Evolutionary conservation across 2,113 vertebrate genomes (phyloP).

Genomic region (Clarias gariepinus): DNA sequence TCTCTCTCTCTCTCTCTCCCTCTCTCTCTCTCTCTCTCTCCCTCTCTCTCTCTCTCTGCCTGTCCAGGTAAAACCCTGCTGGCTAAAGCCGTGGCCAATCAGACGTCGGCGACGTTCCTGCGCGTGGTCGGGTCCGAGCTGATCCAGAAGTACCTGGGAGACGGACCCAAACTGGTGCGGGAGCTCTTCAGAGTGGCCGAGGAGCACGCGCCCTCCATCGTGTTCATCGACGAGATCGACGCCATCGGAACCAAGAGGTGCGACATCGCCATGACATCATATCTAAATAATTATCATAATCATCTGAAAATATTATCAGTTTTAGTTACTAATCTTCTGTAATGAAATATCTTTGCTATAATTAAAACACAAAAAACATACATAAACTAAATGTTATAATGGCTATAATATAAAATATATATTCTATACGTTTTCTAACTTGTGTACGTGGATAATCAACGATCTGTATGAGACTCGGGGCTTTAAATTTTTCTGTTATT

Average conservation of each 20-base stretch:
- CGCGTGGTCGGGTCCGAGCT: slow-evolving; percentile 94
- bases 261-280: background rate
- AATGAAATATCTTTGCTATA: background rate
- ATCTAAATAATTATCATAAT: background rate
- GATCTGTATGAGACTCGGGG: no score
- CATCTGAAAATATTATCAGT: background rate
- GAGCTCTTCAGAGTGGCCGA: slow-evolving; percentile 95
- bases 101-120: slow-evolving; percentile 95
- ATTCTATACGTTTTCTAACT: no score
- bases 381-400: no score
- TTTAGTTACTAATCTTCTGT: no score
- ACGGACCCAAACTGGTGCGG: slow-evolving; percentile 91
- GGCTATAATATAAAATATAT: no score
- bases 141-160: slow-evolving; percentile 96
- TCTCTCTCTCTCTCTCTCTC: no score
- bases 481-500: no score
- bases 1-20: no score
- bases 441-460: no score
- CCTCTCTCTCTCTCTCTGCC: no score
- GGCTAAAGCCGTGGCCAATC: slow-evolving; percentile 97
- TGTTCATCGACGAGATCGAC: slow-evolving; percentile 97
- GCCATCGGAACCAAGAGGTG: slow-evolving; percentile 97
- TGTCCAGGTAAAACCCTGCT: slow-evolving; percentile 90
- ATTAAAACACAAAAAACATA: background rate
- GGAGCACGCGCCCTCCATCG: slow-evolving; percentile 93